Percentiles rank a stretch among this genome's conserved stretches.
phyloP scores from a whole-genome alignment of 2,888 invertebrate genomes.

The Parthenolecanium corni region DNA sequence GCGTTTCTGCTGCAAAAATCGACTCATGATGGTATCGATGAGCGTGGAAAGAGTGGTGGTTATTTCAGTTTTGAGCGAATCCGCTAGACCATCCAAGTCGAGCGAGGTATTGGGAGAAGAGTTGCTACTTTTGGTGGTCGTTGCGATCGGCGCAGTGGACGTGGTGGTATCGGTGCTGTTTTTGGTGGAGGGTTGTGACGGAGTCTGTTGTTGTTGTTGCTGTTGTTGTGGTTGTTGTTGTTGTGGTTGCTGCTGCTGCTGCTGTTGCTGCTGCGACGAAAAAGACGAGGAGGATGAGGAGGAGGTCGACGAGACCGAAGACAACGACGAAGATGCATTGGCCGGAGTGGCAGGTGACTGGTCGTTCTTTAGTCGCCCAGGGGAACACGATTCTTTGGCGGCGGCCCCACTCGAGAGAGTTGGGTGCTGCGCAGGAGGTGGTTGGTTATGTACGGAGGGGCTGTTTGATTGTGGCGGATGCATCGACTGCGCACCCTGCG shows the following conservation, averaged over 20 bases:
- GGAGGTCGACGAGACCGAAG: no score
- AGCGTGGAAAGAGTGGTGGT: constrained; percentile 68
- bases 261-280: constrained; percentile 38
- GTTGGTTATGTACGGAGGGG: neutral
- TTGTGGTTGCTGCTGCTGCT: constrained; percentile 33
- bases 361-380: constrained; percentile 31
- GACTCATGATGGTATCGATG: constrained; percentile 76
- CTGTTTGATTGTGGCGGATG: neutral
- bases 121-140: constrained; percentile 56
- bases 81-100: constrained; percentile 83
- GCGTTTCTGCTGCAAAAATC: constrained; percentile 70
- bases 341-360: constrained; percentile 31
- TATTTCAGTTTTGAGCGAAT: constrained; percentile 80
- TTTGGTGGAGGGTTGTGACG: constrained; percentile 40
- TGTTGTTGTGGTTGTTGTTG: neutral
- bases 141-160: constrained; percentile 49
- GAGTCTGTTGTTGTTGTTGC: neutral
- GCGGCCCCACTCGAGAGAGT: neutral
- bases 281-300: constrained; percentile 32
- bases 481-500: neutral
- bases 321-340: no score
- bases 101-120: constrained; percentile 37
- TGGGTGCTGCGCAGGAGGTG: neutral
- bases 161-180: constrained; percentile 66
- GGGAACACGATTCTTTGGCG: constrained; percentile 4